Base-by-base conservation (phyloP, 2,888 invertebrate species). In the Autographa pulchrina region DNA sequence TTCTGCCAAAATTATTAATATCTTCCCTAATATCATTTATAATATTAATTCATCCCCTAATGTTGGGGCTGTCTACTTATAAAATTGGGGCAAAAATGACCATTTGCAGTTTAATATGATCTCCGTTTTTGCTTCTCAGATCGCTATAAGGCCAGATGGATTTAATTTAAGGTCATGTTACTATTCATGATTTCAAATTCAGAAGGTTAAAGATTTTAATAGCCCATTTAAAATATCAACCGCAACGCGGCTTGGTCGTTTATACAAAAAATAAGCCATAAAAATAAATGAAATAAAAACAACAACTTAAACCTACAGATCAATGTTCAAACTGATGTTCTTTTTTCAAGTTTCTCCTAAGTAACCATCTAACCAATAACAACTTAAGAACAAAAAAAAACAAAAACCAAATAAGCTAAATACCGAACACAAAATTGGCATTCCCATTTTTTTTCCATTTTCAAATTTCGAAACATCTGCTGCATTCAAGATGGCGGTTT, bases 381-480 rank as follows among this genome's bases (percentile, higher is more conserved):
- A 48, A 35, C 18, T 41, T 8, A 38, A 52, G 60, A 20, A 38
- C 16, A 38, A 54, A 61, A 25, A 14, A 0, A 43, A 56, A 70
- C 16, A 64, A 56, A 62, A 64, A 58, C 31, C 13, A 63, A 69
- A 2, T 32, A 68, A 72, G 65, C 32, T 54, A 65, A 74, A 62
- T 62, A 20, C 25, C 25, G 38, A 60, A 63, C 56, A 68, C 60
- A 73, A 58, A 43, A 74, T 80, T 80, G 81, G 62, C 64, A 32
- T 64, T 62, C 58, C 59, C 59, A 31, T 76, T 76, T 75, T 72
- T 74, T 48, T 52, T 38, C 11, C 16, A 13, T 61, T 59, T 63
- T 66, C 58, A 72, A 75, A 75, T 63, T 72, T 31, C 56, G 66
- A 72, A 75, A 85, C 86, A 86, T 83, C 84, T 84, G 84, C 76